These are phyloP conservation scores for Pomacea canaliculata DNA, from an alignment of 2,888 invertebrate genomes.

Conservation along the genomic window DNA sequence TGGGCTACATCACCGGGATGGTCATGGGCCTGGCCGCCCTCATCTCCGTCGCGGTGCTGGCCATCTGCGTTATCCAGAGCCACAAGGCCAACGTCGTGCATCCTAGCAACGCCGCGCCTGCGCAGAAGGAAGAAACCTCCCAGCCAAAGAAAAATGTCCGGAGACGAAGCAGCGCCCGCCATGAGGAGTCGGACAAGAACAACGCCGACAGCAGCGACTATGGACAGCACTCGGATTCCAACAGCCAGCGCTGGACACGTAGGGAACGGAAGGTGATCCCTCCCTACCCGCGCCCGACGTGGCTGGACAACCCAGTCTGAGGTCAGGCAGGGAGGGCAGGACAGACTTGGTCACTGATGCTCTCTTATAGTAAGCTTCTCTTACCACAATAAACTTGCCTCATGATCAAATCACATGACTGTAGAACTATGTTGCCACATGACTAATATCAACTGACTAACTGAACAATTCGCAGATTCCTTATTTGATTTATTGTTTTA, in stretches of 20 bases:
- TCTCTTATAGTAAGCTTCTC: too few relatives aligned
- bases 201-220: too few relatives aligned
- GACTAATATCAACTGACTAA: too few relatives aligned
- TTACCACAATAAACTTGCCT: too few relatives aligned
- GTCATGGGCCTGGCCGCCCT: slow-evolving; percentile 24
- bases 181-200: too few relatives aligned
- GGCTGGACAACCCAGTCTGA: slow-evolving; percentile 11
- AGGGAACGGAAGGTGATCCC: neutral
- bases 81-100: slow-evolving; percentile 7
- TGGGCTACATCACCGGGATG: slow-evolving; percentile 29
- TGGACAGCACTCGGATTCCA: too few relatives aligned
- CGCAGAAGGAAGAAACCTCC: neutral
- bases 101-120: neutral
- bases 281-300: slow-evolving; percentile 11
- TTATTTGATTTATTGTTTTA: too few relatives aligned
- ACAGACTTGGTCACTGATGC: too few relatives aligned
- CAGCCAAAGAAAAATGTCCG: neutral
- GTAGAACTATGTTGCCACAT: too few relatives aligned
- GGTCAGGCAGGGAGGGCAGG: neutral
- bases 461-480: too few relatives aligned
- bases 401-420: too few relatives aligned
- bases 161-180: neutral
- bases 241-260: neutral
- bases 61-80: slow-evolving; percentile 18
- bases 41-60: slow-evolving; percentile 10